phyloP scores from a whole-genome alignment of 2,888 invertebrate genomes.

The Tenthredo mesomela region DNA sequence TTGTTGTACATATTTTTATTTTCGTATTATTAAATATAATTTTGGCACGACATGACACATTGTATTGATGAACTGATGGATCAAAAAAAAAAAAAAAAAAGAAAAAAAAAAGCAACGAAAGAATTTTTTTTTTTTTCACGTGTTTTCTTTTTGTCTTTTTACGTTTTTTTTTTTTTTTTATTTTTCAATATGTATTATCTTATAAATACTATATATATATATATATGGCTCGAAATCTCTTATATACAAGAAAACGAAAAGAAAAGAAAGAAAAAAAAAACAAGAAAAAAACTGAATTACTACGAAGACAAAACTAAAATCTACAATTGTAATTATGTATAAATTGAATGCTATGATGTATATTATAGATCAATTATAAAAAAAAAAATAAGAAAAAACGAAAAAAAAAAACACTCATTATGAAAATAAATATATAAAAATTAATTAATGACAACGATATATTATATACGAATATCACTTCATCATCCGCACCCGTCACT shows the following conservation, averaged over 20 bases:
- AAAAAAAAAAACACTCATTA: slow-evolving; percentile 75
- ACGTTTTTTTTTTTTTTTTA: not conserved
- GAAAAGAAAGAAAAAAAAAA: not conserved
- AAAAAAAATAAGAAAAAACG: slow-evolving; percentile 71
- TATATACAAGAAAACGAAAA: slow-evolving; percentile 1
- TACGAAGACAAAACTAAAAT: slow-evolving; percentile 56
- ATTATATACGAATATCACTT: not conserved
- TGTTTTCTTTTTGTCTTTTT: not conserved
- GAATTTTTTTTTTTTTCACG: not conserved
- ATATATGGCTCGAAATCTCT: slow-evolving; percentile 29
- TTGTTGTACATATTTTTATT: slow-evolving; percentile 42
- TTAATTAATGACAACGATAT: slow-evolving; percentile 61
- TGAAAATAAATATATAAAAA: slow-evolving; percentile 67
- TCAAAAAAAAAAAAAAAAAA: not conserved
- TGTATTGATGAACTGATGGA: slow-evolving; percentile 14
- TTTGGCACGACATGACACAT: slow-evolving; percentile 27
- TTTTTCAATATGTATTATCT: slow-evolving; percentile 9
- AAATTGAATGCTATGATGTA: slow-evolving; percentile 78
- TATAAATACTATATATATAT: slow-evolving; percentile 13
- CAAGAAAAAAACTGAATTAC: not conserved
- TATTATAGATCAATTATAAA: slow-evolving; percentile 78
- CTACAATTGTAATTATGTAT: slow-evolving; percentile 78
- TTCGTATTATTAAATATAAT: slow-evolving; percentile 28
- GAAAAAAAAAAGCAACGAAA: not conserved
- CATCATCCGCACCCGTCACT: not conserved